Evolutionary conservation across 2,888 invertebrate genomes (phyloP), one percentile per base, ranked within the genome.

Genomic region (Eilema caniola): DNA sequence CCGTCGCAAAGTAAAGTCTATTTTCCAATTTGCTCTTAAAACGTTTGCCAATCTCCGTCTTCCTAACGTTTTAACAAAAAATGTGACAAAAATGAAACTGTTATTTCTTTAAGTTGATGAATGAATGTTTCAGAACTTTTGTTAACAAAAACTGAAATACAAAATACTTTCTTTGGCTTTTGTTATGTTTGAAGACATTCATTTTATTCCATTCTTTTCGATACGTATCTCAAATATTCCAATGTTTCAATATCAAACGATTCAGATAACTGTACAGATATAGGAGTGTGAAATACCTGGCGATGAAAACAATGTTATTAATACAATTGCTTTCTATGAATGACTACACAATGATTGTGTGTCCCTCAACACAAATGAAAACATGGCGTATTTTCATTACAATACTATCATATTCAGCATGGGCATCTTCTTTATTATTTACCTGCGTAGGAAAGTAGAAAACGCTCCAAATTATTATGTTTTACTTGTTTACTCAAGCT

Each of bases 331-430:
- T 24, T 47, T 66, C 23, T 66, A n/a, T 10, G 24, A 8, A 12
- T 31, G 24, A 37, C 20, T 33, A 16, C 23, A 56, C 33, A 57
- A n/a, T 57, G 3, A 24, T 57, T 57, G 23, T 57, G 16, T 25
- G 10, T 14, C 16, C 16, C 14, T 33, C 3, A 57, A 16, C 23
- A 66, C 56, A 33, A 64, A 65, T 14, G 3, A 16, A 57, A 33
- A 56, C 65, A 23, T 37, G 33, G 57, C 23, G 65, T 65, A 65
- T 65, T 65, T 57, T 16, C n/a, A 10, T 65, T 2, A 41, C 4
- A 47, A 37, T 12, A 41, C 41, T 41, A 41, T 41, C 37, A 37
- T 14, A 14, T 62, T 62, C 24, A 7, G 23, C n/a, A 31, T 16
- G 8, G 8, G 56, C 53, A n/a, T 8, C 31, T 56, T 62, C 23